These are phyloP conservation scores for Hirtodrosophila trivittata DNA, from an alignment of 2,888 invertebrate species.

Conservation along the genomic window DNA sequence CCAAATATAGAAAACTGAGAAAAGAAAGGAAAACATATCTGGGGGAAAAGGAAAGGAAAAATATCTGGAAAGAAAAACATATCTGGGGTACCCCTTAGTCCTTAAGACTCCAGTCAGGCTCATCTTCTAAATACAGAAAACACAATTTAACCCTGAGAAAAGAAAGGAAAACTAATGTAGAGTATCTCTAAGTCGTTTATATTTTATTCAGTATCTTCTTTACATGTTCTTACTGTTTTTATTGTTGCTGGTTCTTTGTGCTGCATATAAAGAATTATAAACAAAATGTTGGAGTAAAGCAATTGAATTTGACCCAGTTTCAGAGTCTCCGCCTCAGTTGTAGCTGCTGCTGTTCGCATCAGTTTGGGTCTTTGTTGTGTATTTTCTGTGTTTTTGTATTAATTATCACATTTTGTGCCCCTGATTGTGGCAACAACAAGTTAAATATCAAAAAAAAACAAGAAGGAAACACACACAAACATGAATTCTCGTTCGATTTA, in stretches of 20 bases:
- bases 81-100: no score
- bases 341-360: constrained; percentile 38
- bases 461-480: constrained; percentile 19
- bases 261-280: constrained; percentile 48
- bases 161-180: no score
- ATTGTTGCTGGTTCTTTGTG: constrained; percentile 26
- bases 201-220: no score
- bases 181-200: no score
- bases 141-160: no score
- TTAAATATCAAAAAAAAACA: constrained; percentile 18
- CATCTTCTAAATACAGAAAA: no score
- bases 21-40: no score
- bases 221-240: constrained; percentile 16
- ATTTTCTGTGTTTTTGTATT: constrained; percentile 42
- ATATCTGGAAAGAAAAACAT: no score
- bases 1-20: no score
- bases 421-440: constrained; percentile 51
- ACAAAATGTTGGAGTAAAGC: constrained; percentile 53
- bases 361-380: constrained; percentile 21
- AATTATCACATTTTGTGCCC: constrained; percentile 70
- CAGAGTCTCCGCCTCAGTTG: constrained; percentile 16
- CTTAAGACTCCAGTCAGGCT: no score
- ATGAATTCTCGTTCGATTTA: constrained; percentile 51
- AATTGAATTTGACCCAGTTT: constrained; percentile 73
- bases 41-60: no score